Evolutionary conservation across 2,888 invertebrate genomes (phyloP).

Genomic region (Empis stercorea): DNA sequence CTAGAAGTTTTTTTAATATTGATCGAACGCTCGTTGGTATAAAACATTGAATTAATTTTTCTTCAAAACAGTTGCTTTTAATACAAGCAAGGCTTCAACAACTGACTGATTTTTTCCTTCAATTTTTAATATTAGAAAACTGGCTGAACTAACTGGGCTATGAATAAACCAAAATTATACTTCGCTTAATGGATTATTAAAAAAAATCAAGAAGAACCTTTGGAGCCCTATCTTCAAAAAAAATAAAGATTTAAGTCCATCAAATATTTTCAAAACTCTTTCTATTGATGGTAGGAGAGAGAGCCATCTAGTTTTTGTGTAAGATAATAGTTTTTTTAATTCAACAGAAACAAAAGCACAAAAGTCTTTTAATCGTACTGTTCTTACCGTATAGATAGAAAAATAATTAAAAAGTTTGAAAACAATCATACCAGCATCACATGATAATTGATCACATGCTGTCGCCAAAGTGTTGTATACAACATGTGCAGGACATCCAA

Average conservation of each 20-base stretch:
- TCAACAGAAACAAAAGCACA: constrained; percentile 4
- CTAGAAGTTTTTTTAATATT: background rate
- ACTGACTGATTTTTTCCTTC: background rate
- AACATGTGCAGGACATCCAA: constrained; percentile 10
- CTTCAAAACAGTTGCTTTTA: background rate
- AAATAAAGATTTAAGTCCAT: constrained; percentile 8
- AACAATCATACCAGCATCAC: constrained; percentile 2
- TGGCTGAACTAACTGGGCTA: background rate
- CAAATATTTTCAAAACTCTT: constrained; percentile 7
- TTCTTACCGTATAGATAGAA: constrained; percentile 6
- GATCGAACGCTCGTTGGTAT: background rate
- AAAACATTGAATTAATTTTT: background rate
- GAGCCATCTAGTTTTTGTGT: constrained; percentile 8
- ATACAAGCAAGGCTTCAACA: background rate
- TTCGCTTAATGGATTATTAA: background rate
- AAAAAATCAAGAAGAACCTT: background rate
- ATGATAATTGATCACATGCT: constrained; percentile 2
- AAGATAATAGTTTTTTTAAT: constrained; percentile 5
- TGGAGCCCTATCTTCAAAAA: constrained; percentile 5
- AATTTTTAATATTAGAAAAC: background rate
- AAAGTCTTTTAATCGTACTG: constrained; percentile 6
- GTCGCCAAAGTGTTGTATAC: constrained; percentile 1
- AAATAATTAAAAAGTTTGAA: constrained; percentile 3
- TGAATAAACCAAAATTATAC: constrained; percentile 1
- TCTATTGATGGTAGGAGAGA: constrained; percentile 6